Evolutionary conservation across 1,140 invertebrate genomes (phyloP), one percentile per base, ranked within the genome.

Genomic region (Hyles vespertilio): DNA sequence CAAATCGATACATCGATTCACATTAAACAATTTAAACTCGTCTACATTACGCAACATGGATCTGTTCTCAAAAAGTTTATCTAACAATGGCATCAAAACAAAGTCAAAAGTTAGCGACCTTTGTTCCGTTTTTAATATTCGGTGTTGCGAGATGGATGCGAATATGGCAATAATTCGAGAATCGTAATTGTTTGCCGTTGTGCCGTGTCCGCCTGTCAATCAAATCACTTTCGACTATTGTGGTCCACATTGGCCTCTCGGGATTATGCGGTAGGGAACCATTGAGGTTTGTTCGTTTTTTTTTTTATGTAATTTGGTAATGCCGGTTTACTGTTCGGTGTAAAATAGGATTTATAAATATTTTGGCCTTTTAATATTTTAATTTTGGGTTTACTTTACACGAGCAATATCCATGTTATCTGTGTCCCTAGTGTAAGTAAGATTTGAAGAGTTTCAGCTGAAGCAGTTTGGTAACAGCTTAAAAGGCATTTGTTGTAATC

Each of bases 61-160:
- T 69, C 51, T 59, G 61, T 69, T 73, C 61, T 52, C 61, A 34
- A 50, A 61, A 71, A 67, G 44, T 71, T 76, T 81, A 85, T 87
- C 81, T 72, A 68, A 77, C 77, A 79, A 78, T 83, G 61, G 69
- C 69, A 85, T 86, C 82, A 76, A 79, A 84, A 79, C 72, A 84
- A 78, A 79, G 79, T 81, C 78, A 79, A 82, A 74, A 85, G 74
- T 79, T 72, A 79, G 69, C 69, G 77, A 85, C 84, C 84, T 87
- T 87, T 87, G 78, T 60, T 51, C 65, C 58, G 63, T 64, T 79
- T 80, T 74, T 80, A 77, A 81, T 79, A 79, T 80, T 78, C 74
- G 72, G 50, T 67, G 69, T 84, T 81, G 77, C 77, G 68, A 69
- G 71, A 82, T 60, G 54, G 50, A 40, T 53, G 49, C 71, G 74